Percentiles rank a stretch among this genome's conserved stretches.
Evolutionary conservation across 2,113 vertebrate species (phyloP).

Genomic region (Trogon surrucura): DNA sequence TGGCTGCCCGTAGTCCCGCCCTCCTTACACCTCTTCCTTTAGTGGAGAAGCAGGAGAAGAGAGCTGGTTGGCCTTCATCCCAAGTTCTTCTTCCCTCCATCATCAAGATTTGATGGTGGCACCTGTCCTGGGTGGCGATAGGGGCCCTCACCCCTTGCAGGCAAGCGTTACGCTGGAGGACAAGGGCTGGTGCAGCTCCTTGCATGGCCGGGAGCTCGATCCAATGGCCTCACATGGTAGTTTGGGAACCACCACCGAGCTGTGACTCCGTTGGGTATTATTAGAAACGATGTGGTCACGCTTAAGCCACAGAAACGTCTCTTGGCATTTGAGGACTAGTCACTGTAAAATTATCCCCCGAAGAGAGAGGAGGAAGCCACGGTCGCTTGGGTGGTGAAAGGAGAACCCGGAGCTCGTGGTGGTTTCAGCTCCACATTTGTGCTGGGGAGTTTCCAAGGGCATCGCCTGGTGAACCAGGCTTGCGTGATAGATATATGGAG

Average conservation of each 20-base stretch:
- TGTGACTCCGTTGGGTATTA: background rate
- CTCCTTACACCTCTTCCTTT: background rate
- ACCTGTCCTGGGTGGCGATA: background rate
- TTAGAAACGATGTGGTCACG: background rate
- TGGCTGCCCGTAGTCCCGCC: background rate
- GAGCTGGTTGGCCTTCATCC: background rate
- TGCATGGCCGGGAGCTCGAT: background rate
- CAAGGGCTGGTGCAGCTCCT: background rate
- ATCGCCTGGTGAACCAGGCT: rapidly evolving
- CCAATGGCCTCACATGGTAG: background rate
- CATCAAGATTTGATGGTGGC: background rate
- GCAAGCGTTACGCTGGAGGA: rapidly evolving
- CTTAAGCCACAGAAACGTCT: background rate
- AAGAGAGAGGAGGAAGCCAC: background rate
- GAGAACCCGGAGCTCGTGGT: background rate
- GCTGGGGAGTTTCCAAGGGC: background rate
- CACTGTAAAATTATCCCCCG: background rate
- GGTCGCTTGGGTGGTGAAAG: background rate
- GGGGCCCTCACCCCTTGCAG: rapidly evolving
- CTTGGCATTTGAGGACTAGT: background rate
- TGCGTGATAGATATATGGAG: background rate
- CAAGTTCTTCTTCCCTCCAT: background rate
- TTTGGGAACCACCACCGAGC: background rate
- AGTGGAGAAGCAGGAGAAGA: background rate
- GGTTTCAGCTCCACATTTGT: background rate